These are phyloP conservation scores for Limnephilus marmoratus DNA, from an alignment of 2,888 invertebrate species.

Conservation along the genomic window DNA sequence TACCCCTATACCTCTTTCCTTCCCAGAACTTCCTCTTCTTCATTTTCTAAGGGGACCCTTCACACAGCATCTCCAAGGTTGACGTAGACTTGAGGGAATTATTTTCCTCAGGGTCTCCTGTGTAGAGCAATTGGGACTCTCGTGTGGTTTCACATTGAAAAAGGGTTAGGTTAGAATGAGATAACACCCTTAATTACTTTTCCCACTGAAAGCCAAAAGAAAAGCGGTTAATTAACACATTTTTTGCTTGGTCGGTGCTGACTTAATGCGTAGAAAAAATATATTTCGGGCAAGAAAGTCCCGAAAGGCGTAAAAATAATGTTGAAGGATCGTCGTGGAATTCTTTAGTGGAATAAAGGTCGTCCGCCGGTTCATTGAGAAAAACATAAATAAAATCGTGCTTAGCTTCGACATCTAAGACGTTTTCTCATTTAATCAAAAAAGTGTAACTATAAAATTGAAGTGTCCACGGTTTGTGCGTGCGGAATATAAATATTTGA, in stretches of 20 bases:
- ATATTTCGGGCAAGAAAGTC: background rate
- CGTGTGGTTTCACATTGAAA: too few species aligned
- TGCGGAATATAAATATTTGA: background rate
- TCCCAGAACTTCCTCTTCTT: too few species aligned
- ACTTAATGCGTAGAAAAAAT: background rate
- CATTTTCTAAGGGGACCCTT: too few species aligned
- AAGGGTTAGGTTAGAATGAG: background rate
- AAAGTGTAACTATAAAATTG: background rate
- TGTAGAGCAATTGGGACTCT: too few species aligned
- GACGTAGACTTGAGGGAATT: too few species aligned
- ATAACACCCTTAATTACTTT: background rate
- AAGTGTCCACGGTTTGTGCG: background rate
- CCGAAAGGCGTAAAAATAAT: background rate
- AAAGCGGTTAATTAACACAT: background rate
- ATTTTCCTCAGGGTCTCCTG: too few species aligned
- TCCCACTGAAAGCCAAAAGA: background rate
- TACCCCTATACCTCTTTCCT: too few species aligned
- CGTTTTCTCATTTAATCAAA: background rate
- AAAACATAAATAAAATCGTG: background rate
- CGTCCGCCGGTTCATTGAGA: background rate
- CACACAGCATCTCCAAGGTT: too few species aligned
- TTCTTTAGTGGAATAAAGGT: background rate
- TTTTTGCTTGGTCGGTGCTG: background rate
- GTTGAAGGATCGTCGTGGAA: background rate
- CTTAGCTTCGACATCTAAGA: background rate